Evolutionary conservation across 1,140 invertebrate species (phyloP).

Genomic region (Diorhabda carinulata): DNA sequence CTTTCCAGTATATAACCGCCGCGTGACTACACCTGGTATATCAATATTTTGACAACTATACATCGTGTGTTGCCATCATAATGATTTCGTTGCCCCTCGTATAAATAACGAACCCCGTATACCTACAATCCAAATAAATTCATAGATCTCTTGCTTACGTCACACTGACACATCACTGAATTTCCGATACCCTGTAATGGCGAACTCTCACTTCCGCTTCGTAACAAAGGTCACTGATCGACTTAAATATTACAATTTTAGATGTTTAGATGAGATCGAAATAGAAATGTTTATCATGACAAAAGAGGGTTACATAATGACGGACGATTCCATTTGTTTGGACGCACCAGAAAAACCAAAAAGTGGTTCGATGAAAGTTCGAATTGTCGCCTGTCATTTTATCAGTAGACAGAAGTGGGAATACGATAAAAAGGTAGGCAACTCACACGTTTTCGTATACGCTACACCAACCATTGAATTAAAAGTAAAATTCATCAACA

Average conservation of each 20-base stretch:
- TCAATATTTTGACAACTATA: no score
- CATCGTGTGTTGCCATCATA: no score
- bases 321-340: constrained; percentile 69
- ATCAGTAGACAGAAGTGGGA: constrained; percentile 61
- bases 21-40: no score
- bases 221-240: no score
- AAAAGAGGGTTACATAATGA: constrained; percentile 62
- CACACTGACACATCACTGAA: no score
- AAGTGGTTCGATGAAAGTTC: constrained; percentile 54
- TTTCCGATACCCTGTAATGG: no score
- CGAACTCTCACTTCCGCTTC: no score
- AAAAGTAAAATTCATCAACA: neutral
- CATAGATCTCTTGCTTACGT: no score
- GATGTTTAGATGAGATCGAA: constrained; percentile 53
- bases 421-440: constrained; percentile 53
- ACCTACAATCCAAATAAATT: no score
- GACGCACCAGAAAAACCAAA: constrained; percentile 59
- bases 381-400: constrained; percentile 64
- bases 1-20: no score
- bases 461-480: neutral
- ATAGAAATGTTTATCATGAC: constrained; percentile 75
- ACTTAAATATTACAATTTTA: constrained; percentile 5
- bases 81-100: no score
- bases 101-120: no score
- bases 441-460: neutral